A percentile compares a stretch with the other conserved stretches of the same genome.
Evolutionary conservation across 1,140 invertebrate genomes (phyloP).

Genomic region (Pissodes strobi): DNA sequence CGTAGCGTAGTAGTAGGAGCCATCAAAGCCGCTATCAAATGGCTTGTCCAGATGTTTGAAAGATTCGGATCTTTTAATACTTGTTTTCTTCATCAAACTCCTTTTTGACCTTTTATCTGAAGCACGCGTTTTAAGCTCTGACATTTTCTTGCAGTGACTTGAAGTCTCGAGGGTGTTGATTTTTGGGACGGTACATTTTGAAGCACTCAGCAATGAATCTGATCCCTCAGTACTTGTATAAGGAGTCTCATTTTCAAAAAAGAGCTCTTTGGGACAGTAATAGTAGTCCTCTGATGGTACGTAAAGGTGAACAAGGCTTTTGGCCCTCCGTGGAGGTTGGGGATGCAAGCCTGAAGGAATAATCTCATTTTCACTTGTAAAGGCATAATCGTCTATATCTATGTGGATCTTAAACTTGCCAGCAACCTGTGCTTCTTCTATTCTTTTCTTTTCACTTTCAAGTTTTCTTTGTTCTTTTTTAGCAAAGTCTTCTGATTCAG

Average conservation of each 20-base stretch:
- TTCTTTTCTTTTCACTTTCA: conserved; percentile 55
- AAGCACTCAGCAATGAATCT: conserved; percentile 71
- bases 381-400: conserved; percentile 43
- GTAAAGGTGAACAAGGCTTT: conserved; percentile 56
- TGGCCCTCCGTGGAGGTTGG: conserved; percentile 62
- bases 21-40: conserved; percentile 58
- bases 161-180: conserved; percentile 42
- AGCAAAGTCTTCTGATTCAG: conserved; percentile 71
- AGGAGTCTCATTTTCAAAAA: conserved; percentile 69
- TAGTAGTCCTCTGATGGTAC: conserved; percentile 58
- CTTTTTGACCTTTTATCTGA: conserved; percentile 14
- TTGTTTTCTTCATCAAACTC: conserved; percentile 14
- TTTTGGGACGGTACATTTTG: conserved; percentile 59
- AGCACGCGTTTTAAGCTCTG: conserved; percentile 6
- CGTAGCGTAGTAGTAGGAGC: conserved; percentile 48
- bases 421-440: conserved; percentile 43
- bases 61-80: conserved; percentile 41
- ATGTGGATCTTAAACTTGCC: conserved; percentile 48
- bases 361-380: conserved; percentile 61
- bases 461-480: conserved; percentile 55
- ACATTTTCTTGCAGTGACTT: conserved; percentile 19
- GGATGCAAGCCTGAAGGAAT: conserved; percentile 66
- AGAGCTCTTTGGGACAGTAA: conserved; percentile 59
- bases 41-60: conserved; percentile 28
- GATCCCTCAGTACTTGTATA: conserved; percentile 69